Evolutionary conservation across 2,888 invertebrate species (phyloP), one percentile per base, ranked within the genome.

Genomic region (Peribatodes rhomboidaria): DNA sequence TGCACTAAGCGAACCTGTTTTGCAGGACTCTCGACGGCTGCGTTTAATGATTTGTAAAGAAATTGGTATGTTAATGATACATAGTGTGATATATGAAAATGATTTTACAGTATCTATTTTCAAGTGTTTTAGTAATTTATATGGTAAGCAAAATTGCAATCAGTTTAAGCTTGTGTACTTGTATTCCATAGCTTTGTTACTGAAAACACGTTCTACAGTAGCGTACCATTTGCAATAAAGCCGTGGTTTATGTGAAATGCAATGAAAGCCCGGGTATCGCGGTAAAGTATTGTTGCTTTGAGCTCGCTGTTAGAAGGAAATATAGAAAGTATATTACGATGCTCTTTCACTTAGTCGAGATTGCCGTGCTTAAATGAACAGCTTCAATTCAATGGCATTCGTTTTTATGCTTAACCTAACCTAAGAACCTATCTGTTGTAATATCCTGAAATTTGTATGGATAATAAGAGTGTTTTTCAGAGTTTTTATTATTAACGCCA

Each of bases 161-260:
- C n/a, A n/a, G n/a, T 13, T 9, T 37, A 9, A 37, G 13, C 10
- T 33, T 9, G 37, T 9, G 4, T 37, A 14, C n/a, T 41, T 16
- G 20, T 10, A 4, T 11, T 47, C 7, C 14, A 7, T 31, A 46
- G 2, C 9, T 27, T 13, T 1, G 54, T 49, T 6, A 54, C 63
- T 63, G 63, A 13, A n/a, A 9, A 18, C 11, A 7, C 2, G n/a
- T 11, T 58, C 39, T 33, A 58, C 14, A 16, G n/a, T 11, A 9
- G 37, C 54, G 44, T 47, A 55, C 65, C 63, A 70, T 71, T 70
- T 71, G 70, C 70, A 71, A 69, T 71, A 71, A 71, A 71, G 55
- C 61, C 67, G 41, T 64, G 62, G 66, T 70, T 72, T 71, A 72
- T 71, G 69, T 54, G 69, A 61, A 59, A 66, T 64, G 61, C 65